These are phyloP conservation scores for Labrus mixtus DNA, from an alignment of 2,113 vertebrate genomes.

Conservation along the genomic window DNA sequence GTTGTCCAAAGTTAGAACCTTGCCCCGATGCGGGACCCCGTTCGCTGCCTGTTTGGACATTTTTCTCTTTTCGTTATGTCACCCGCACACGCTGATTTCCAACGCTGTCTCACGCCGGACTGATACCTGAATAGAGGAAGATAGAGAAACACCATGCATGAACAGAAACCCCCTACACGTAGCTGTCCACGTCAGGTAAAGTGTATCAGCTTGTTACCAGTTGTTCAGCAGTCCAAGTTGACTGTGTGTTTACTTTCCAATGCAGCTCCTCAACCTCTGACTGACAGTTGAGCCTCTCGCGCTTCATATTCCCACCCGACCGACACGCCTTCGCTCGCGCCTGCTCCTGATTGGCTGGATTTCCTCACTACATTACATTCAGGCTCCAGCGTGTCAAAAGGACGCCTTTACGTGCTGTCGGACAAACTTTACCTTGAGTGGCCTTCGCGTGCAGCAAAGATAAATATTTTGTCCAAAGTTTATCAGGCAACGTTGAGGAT, in stretches of 20 bases:
- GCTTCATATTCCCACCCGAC: conserved; percentile 34
- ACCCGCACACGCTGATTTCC: not conserved
- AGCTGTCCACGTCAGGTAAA: not conserved
- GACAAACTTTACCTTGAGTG: not conserved
- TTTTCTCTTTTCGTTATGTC: not conserved
- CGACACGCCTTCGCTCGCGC: conserved; percentile 45
- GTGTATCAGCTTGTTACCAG: conserved; percentile 22
- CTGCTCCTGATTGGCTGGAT: conserved; percentile 43
- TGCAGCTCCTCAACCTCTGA: not conserved
- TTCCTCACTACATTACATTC: not conserved
- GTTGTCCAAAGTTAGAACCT: conserved; percentile 86
- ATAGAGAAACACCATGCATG: not conserved
- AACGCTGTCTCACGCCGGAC: not conserved
- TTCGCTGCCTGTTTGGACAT: conserved; percentile 75
- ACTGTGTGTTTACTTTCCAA: not conserved
- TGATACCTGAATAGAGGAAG: conserved; percentile 16
- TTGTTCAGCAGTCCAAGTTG: not conserved
- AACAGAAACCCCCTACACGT: not conserved
- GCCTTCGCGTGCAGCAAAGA: not conserved
- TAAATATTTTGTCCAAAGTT: not conserved
- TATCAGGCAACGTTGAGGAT: not conserved
- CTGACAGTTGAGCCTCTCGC: conserved; percentile 8
- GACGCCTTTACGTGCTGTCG: conserved; percentile 16
- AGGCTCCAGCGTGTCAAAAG: not conserved
- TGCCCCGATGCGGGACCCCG: conserved; percentile 58